Evolutionary conservation across 2,888 invertebrate genomes (phyloP).

Genomic region (Callosobruchus maculatus): DNA sequence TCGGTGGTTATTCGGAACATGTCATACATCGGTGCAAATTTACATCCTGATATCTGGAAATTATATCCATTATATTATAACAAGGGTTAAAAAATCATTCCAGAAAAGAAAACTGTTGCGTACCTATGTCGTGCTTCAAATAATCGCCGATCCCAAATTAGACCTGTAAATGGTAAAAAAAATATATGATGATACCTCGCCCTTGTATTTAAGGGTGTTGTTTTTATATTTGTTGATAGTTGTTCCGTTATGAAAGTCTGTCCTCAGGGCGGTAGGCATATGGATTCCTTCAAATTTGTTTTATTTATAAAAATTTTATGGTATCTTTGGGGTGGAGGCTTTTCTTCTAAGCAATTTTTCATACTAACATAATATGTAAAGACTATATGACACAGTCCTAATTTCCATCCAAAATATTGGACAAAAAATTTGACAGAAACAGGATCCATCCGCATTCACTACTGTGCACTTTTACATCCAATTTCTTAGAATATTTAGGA

Average conservation of each 20-base stretch:
- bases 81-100: not conserved
- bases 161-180: not conserved
- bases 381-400: no score
- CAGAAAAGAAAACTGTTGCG: not conserved
- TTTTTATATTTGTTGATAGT: not conserved
- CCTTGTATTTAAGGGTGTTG: not conserved
- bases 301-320: no score
- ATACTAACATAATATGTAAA: no score
- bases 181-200: not conserved
- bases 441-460: no score
- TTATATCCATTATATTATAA: not conserved
- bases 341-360: no score
- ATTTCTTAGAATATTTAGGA: no score
- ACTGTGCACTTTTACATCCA: no score
- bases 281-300: no score
- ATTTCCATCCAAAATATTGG: no score
- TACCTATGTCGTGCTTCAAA: not conserved
- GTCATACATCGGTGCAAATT: not conserved
- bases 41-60: not conserved
- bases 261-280: not conserved
- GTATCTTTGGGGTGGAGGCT: no score
- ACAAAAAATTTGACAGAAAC: no score
- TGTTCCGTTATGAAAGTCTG: not conserved
- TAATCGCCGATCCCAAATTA: not conserved
- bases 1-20: not conserved